A percentile compares a stretch with the other conserved stretches of the same genome.
phyloP scores from a whole-genome alignment of 2,113 vertebrate genomes.

The Caloenas nicobarica region DNA sequence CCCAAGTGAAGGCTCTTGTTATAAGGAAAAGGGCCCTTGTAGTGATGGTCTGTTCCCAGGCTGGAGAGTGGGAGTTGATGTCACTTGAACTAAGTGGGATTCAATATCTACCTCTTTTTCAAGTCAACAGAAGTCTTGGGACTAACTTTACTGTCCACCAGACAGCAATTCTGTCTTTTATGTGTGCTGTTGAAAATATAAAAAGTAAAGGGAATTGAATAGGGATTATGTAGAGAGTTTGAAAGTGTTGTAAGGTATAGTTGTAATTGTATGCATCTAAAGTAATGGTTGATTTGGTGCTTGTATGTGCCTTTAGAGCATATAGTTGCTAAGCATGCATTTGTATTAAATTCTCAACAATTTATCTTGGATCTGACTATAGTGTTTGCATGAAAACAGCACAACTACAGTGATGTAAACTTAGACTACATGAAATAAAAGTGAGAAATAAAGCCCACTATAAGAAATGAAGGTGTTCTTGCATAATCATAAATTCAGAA shows the following conservation, averaged over 20 bases:
- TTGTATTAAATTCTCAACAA: background rate
- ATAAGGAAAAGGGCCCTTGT: background rate
- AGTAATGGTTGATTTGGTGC: background rate
- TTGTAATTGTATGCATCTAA: background rate
- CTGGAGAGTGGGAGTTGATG: background rate
- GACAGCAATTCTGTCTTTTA: background rate
- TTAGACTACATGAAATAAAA: background rate
- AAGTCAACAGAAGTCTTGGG: background rate
- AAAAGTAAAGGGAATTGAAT: background rate
- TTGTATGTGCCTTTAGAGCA: background rate
- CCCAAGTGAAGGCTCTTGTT: background rate
- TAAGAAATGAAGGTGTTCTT: background rate
- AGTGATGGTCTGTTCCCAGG: background rate
- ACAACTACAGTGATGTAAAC: background rate
- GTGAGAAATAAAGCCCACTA: background rate
- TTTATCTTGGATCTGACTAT: background rate
- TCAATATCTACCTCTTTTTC: background rate
- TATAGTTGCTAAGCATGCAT: background rate
- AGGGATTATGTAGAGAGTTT: background rate
- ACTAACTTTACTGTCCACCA: background rate
- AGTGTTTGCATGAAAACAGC: background rate
- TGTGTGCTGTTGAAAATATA: background rate
- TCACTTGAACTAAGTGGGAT: background rate
- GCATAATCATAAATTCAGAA: background rate
- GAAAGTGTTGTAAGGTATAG: background rate